Conservation (phyloP, 1,140 invertebrate genomes). For the Periplaneta americana region DNA sequence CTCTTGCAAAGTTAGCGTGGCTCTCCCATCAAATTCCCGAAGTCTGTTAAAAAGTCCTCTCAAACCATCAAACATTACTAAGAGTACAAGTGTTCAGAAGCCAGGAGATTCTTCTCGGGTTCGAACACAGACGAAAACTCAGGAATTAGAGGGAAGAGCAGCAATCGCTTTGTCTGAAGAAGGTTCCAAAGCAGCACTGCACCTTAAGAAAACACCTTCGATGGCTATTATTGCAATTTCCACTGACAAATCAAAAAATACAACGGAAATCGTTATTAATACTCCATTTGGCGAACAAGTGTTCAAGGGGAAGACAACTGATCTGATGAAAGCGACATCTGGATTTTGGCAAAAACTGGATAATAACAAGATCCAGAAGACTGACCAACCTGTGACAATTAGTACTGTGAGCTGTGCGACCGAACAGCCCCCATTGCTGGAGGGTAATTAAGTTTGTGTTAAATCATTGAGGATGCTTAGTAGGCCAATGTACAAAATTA, state of each 20-base stretch:
- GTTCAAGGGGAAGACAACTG: slow-evolving; percentile 38
- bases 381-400: neutral
- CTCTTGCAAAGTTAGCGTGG: neutral
- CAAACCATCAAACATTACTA: slow-evolving; percentile 12
- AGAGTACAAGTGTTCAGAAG: neutral
- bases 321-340: slow-evolving; percentile 35
- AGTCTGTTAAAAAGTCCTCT: slow-evolving; percentile 21
- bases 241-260: slow-evolving; percentile 38
- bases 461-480: neutral
- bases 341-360: slow-evolving; percentile 32
- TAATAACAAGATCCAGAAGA: neutral
- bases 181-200: slow-evolving; percentile 6
- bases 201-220: slow-evolving; percentile 25
- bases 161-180: slow-evolving; percentile 8
- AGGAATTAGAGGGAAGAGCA: slow-evolving; percentile 17
- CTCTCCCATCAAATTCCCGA: slow-evolving; percentile 27
- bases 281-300: slow-evolving; percentile 36
- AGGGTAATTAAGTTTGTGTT: neutral
- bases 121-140: neutral
- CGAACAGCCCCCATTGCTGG: neutral
- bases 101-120: neutral
- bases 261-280: slow-evolving; percentile 41
- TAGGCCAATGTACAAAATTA: too few species aligned
- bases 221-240: slow-evolving; percentile 41
- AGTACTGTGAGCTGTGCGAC: neutral